These are phyloP conservation scores for Phrynosoma blainvillii DNA, from an alignment of 2,113 vertebrate genomes.

Conservation along the genomic window DNA sequence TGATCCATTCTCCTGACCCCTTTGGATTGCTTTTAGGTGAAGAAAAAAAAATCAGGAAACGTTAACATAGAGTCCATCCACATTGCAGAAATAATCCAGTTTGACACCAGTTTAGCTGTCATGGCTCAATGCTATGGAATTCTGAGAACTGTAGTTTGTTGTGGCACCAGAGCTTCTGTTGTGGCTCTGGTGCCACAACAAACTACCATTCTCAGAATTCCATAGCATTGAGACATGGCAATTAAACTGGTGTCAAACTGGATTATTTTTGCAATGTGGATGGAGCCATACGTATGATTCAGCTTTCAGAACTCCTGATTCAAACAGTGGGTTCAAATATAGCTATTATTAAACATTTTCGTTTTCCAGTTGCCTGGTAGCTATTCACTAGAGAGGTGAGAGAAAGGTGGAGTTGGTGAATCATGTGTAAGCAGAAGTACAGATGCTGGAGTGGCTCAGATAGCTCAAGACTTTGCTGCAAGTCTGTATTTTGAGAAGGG, in stretches of 20 bases:
- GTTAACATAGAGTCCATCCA: background rate
- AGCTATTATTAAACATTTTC: background rate
- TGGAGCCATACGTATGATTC: background rate
- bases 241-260: no score
- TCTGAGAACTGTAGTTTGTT: no score
- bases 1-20: background rate
- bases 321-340: background rate
- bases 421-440: background rate
- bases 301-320: background rate
- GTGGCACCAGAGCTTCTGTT: no score
- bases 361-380: background rate
- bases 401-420: background rate
- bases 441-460: background rate
- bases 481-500: background rate
- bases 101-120: no score
- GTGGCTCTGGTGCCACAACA: no score
- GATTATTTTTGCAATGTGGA: no score
- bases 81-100: no score
- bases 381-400: background rate
- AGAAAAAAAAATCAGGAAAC: background rate
- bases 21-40: background rate
- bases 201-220: no score
- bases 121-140: no score
- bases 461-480: background rate
- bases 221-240: no score